Evolutionary conservation across 2,113 vertebrate genomes (phyloP), one percentile per base, ranked within the genome.

Genomic region (Rhabdomys dilectus): DNA sequence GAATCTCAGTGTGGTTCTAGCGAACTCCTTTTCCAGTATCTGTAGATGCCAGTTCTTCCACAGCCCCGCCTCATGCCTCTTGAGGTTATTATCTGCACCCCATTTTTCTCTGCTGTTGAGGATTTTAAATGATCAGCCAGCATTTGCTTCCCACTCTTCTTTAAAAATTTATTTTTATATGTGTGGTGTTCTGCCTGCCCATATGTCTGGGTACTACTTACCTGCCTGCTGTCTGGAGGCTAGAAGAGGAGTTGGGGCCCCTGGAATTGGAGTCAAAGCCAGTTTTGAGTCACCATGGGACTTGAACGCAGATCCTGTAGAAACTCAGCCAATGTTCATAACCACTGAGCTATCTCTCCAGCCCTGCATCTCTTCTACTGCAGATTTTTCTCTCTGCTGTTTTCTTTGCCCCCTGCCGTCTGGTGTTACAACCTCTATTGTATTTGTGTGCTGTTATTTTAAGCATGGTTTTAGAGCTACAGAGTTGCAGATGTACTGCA

Each of bases 41-140:
- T n/a, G 88, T 60, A 31, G 12, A 48, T 56, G 39, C 64, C 42
- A 72, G 91, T 36, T 26, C 31, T 90, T 51, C 9, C 19, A 39
- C 26, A 60, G 89, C 31, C 70, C 17, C 56, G 5, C 26, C 36
- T 70, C 16, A 9, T 13, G 15, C 66, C 22, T 70, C 60, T 2
- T 36, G 12, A 58, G 19, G 53, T 72, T 80, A 76, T 94, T 95
- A 60, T 66, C 39, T 87, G 80, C 34, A 51, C 68, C 60, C 13
- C 7, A 0, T 80, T 24, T 95, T 94, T 91, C 78, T 95, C 29
- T 84, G 48, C n/a, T 22, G 29, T 66, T 66, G 84, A 66, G 87
- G 86, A 78, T 94, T 96, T 87, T 82, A 92, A 76, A 64, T n/a
- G 73, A 91, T 87, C 70, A 91, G 88, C 16, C 34, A 56, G 6